Percentiles rank a stretch among this genome's conserved stretches.
These are phyloP conservation scores for Phalacrocorax carbo DNA, from an alignment of 2,113 vertebrate species.

Conservation along the genomic window DNA sequence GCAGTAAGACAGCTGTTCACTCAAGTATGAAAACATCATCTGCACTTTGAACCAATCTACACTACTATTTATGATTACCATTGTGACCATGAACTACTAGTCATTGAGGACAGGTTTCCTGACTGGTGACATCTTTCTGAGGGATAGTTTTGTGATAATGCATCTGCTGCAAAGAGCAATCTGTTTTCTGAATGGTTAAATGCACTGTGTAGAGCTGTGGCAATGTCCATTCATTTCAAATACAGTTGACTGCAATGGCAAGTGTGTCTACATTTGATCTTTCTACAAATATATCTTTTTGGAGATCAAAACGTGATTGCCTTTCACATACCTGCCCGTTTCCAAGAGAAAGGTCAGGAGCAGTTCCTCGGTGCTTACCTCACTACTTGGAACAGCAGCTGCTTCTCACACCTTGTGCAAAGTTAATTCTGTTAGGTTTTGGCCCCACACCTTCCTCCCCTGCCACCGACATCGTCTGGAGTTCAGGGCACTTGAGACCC, in stretches of 20 bases:
- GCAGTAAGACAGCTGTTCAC: neutral
- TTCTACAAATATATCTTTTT: neutral
- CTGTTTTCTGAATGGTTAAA: neutral
- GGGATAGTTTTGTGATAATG: neutral
- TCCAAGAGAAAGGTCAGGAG: neutral
- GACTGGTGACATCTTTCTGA: neutral
- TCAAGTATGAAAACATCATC: neutral
- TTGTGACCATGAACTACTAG: neutral
- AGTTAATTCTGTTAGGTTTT: neutral
- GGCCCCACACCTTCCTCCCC: neutral
- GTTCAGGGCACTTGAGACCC: neutral
- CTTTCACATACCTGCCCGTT: neutral
- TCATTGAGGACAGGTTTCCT: neutral
- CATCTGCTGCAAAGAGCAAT: neutral
- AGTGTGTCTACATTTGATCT: neutral
- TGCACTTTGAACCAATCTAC: neutral
- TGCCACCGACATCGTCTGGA: accelerated
- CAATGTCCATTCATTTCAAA: neutral
- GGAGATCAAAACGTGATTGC: neutral
- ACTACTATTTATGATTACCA: neutral
- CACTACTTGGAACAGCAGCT: conserved; percentile 4
- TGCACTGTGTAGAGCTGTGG: accelerated
- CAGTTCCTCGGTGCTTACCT: neutral
- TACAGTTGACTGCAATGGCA: neutral
- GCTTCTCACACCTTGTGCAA: conserved; percentile 23